These are phyloP conservation scores for Apeira syringaria DNA, from an alignment of 2,888 invertebrate species.

Conservation along the genomic window DNA sequence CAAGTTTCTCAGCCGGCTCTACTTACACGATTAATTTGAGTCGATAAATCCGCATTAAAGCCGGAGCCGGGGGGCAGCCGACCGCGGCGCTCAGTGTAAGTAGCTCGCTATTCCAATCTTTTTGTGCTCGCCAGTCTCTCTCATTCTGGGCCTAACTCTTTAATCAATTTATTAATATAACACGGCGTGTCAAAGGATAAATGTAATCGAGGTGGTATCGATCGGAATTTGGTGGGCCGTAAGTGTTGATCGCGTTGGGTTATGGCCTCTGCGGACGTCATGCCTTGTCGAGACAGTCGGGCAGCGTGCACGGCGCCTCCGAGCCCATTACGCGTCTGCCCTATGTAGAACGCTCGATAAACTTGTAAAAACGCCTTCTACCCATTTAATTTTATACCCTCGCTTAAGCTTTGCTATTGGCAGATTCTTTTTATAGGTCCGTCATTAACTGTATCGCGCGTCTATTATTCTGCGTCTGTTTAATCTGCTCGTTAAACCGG, in stretches of 20 bases:
- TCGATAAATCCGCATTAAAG: constrained; percentile 82
- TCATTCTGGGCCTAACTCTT: constrained; percentile 49
- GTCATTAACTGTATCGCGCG: constrained; percentile 72
- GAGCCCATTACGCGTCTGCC: constrained; percentile 77
- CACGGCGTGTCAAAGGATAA: constrained; percentile 30
- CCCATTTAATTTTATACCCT: constrained; percentile 81
- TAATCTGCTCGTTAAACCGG: constrained; percentile 54
- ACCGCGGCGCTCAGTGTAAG: constrained; percentile 70
- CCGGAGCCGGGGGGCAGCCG: constrained; percentile 66
- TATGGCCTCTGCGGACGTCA: constrained; percentile 54
- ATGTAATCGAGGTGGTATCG: constrained; percentile 41
- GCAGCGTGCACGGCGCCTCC: constrained; percentile 78
- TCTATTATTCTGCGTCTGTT: constrained; percentile 66
- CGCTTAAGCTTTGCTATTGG: constrained; percentile 79
- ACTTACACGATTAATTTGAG: constrained; percentile 82
- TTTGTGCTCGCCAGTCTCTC: constrained; percentile 61
- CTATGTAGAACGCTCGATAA: constrained; percentile 82
- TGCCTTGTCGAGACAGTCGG: constrained; percentile 70
- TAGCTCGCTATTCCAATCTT: constrained; percentile 62
- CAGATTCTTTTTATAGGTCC: constrained; percentile 71
- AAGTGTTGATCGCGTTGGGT: constrained; percentile 45
- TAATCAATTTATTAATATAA: constrained; percentile 44
- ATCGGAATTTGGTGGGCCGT: constrained; percentile 57
- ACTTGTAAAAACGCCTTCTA: constrained; percentile 82
- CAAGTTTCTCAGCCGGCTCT: constrained; percentile 72